These are phyloP conservation scores for Galagoides demidoff DNA, from an alignment of 2,797 vertebrate species.

Conservation along the genomic window DNA sequence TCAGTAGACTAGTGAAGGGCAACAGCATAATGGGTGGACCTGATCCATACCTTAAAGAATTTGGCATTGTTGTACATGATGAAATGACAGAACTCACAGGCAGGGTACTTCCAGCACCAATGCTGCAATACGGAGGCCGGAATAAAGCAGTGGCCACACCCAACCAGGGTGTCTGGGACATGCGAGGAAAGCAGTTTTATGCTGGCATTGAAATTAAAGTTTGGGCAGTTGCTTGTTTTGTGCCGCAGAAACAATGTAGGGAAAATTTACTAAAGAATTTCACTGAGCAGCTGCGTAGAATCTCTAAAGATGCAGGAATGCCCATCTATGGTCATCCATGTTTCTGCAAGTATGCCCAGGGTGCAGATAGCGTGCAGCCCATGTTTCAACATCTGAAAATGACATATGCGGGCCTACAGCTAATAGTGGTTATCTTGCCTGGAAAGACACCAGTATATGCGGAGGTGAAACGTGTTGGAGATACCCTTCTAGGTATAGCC, in stretches of 20 bases:
- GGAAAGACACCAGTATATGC: constrained; percentile 99
- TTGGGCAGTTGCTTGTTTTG: constrained; percentile 99
- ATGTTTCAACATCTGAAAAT: constrained; percentile 99
- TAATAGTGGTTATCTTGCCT: constrained; percentile 98
- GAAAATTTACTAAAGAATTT: constrained; percentile 99
- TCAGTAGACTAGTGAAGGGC: constrained; percentile 98
- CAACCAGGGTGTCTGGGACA: constrained; percentile 99
- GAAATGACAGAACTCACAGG: constrained; percentile 99
- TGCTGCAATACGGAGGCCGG: constrained; percentile 99
- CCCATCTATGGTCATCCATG: constrained; percentile 99
- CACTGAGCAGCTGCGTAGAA: constrained; percentile 98
- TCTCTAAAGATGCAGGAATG: constrained; percentile 99
- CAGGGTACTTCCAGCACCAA: constrained; percentile 97
- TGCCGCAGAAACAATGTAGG: constrained; percentile 98
- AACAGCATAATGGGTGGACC: constrained; percentile 99
- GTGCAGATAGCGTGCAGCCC: constrained; percentile 98
- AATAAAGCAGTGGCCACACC: constrained; percentile 99
- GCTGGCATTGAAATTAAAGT: constrained; percentile 99
- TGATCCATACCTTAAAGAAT: constrained; percentile 98
- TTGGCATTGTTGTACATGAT: constrained; percentile 98
- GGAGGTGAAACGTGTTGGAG: constrained; percentile 99
- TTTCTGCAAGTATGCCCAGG: constrained; percentile 99
- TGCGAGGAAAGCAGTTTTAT: constrained; percentile 99
- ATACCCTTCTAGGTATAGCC: constrained; percentile 98
- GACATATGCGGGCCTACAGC: constrained; percentile 98